These are phyloP conservation scores for Bugulina stolonifera DNA, from an alignment of 2,888 invertebrate species.

Conservation along the genomic window DNA sequence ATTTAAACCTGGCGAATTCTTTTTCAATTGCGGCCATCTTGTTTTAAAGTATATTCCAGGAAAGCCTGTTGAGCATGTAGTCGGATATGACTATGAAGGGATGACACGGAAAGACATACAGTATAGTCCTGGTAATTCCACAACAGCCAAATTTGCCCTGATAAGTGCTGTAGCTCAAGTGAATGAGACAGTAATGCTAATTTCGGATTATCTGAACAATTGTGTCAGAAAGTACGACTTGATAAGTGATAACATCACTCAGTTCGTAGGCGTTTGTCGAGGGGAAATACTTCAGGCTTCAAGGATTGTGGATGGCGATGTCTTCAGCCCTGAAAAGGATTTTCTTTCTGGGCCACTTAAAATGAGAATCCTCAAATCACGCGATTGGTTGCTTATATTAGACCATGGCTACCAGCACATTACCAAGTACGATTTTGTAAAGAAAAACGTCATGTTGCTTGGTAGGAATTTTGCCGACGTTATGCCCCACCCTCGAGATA, in stretches of 20 bases:
- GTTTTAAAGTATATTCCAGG: neutral
- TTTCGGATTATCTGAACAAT: slow-evolving; percentile 2
- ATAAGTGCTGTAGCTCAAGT: neutral
- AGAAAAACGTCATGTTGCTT: neutral
- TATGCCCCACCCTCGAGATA: neutral
- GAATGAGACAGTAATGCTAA: slow-evolving; percentile 3
- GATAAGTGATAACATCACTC: neutral
- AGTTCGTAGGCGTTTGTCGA: neutral
- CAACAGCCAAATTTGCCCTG: slow-evolving; percentile 6
- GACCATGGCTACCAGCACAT: slow-evolving; percentile 16
- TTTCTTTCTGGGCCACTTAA: neutral
- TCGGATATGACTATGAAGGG: neutral
- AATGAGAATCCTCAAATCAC: neutral
- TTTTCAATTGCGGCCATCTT: neutral
- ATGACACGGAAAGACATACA: neutral
- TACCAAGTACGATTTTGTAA: neutral
- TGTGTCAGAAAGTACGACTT: slow-evolving; percentile 9
- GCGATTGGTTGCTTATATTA: neutral
- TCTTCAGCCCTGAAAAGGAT: neutral
- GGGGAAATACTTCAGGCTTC: neutral
- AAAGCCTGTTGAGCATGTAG: neutral
- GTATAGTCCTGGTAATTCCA: neutral
- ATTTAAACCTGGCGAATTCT: neutral
- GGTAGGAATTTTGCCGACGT: neutral
- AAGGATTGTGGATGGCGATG: neutral